Evolutionary conservation across 2,797 vertebrate species (phyloP).

Genomic region (Buphagus erythrorhynchus): DNA sequence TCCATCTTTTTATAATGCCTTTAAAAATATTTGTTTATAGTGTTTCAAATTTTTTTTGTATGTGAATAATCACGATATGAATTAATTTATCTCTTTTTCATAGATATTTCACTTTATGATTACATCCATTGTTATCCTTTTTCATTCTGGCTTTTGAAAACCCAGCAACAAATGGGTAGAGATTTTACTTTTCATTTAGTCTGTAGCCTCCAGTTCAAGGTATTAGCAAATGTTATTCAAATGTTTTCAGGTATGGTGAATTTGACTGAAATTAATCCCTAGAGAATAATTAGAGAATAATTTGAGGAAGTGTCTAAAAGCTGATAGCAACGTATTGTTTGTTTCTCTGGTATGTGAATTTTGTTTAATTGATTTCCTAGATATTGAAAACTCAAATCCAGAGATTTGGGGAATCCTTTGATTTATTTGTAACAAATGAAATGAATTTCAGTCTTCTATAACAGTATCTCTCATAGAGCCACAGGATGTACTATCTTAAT

Average conservation of each 20-base stretch:
- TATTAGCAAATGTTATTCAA: slow-evolving; percentile 1
- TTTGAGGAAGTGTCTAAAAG: too few species aligned
- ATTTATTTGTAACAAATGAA: neutral
- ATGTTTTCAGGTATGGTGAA: slow-evolving; percentile 12
- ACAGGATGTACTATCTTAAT: neutral
- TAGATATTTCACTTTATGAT: neutral
- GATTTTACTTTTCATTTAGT: neutral
- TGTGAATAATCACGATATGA: neutral
- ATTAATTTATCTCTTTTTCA: neutral
- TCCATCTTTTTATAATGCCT: neutral
- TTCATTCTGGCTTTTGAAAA: slow-evolving; percentile 15
- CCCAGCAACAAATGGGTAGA: neutral
- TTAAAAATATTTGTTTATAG: neutral
- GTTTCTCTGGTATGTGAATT: neutral
- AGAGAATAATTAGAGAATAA: too few species aligned
- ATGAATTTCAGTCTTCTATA: neutral
- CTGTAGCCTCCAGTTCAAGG: neutral
- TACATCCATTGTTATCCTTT: neutral
- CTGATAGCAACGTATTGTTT: neutral
- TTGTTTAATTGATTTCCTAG: neutral
- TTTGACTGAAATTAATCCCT: neutral
- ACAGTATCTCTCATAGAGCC: neutral
- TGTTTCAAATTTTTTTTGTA: neutral
- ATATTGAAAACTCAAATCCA: neutral
- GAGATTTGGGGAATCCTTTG: neutral